These are phyloP conservation scores for Ictalurus furcatus DNA, from an alignment of 2,113 vertebrate genomes.

Conservation along the genomic window DNA sequence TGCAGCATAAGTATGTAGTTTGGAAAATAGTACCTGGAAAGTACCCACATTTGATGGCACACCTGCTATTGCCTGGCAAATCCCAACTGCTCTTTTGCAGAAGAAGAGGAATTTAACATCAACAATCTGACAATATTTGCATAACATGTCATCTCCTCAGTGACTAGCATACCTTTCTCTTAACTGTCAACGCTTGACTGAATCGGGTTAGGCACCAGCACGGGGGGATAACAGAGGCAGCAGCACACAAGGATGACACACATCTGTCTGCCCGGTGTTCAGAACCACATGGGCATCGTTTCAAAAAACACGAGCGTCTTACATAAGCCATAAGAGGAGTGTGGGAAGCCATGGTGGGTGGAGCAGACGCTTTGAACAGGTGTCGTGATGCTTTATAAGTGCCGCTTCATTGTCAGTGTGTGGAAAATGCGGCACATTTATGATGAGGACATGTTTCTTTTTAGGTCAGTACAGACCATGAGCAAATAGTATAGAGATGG, in stretches of 20 bases:
- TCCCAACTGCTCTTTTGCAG: constrained; percentile 15
- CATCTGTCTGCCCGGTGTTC: constrained; percentile 58
- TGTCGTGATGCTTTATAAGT: constrained; percentile 42
- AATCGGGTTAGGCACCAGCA: constrained; percentile 75
- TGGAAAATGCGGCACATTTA: background rate
- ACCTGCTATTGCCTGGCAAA: constrained; percentile 33
- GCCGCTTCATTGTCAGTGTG: constrained; percentile 19
- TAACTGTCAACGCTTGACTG: constrained; percentile 76
- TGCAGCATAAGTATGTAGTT: constrained; percentile 5
- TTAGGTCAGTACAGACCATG: constrained; percentile 1
- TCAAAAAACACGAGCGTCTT: constrained; percentile 53
- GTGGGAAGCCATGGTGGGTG: constrained; percentile 43
- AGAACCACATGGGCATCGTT: constrained; percentile 59
- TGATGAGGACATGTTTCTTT: background rate
- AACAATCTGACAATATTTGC: constrained; percentile 61
- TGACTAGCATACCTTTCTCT: constrained; percentile 52
- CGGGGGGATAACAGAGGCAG: constrained; percentile 58
- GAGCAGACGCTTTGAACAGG: constrained; percentile 50
- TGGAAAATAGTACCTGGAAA: background rate
- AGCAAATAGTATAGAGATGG: background rate
- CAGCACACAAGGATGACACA: constrained; percentile 68
- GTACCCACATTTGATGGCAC: background rate
- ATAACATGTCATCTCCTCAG: constrained; percentile 61
- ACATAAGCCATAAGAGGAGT: constrained; percentile 58
- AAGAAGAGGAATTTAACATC: constrained; percentile 34